Base-by-base conservation (phyloP, 2,888 invertebrate genomes). In the Sclerodermus sp. region DNA sequence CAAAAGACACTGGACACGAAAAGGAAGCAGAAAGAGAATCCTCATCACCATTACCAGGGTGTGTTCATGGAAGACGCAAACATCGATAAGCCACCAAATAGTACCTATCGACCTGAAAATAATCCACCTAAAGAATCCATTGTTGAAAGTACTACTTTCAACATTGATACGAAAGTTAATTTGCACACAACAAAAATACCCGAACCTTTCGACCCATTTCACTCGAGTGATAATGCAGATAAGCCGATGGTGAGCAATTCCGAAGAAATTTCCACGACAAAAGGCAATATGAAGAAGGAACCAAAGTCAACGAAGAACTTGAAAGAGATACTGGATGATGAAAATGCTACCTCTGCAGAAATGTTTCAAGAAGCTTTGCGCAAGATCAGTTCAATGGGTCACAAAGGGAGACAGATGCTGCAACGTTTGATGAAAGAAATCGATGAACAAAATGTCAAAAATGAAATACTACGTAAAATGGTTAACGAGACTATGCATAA, bases 361-460 rank as follows among this genome's bases (percentile, higher is more conserved):
- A 80, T 86, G 0, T 83, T 85, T 47, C 80, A 82, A 57, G 84
- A 85, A 15, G 82, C 87, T 0, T 68, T 86, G 16, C 76, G 78
- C 13, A 83, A 82, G 64, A 73, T 88, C 0, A 81, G 82, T 55
- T 79, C 80, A 0, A 67, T 88, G 10, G 88, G 87, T 0, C 79
- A 80, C 1, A 80, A 82, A 43, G 86, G 87, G 0, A 80, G 81
- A 49, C 73, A 80, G 30, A 82, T 87, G 4, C 70, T 88, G 42
- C 68, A 80, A 14, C 81, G 76, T 58, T 74, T 88, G 1, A 85
- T 85, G 49, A 70, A 81, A 31, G 79, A 79, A 57, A 71, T 79
- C 30, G 67, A 66, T 47, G 63, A 60, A 2, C 52, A 51, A 5
- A 55, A 64, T 1, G 34, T 52, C 1, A 55, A 67, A 23, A 55